phyloP scores from a whole-genome alignment of 2,888 invertebrate genomes.

The Microchrysa polita region DNA sequence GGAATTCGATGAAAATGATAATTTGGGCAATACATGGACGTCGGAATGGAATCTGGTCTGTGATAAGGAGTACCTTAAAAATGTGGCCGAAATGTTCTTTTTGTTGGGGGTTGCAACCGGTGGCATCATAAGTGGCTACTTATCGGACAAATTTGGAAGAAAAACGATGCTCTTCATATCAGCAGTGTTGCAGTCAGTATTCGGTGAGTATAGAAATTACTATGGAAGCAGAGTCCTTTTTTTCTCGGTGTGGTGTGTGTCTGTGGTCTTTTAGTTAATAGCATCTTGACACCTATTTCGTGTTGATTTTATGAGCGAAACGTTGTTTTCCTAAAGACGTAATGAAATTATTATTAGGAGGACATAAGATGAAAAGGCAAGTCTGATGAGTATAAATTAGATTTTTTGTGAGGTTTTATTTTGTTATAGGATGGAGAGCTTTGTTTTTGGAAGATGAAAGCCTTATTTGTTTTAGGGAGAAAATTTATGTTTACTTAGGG shows the following conservation, averaged over 20 bases:
- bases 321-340: too few species aligned
- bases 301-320: too few species aligned
- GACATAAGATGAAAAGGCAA: too few species aligned
- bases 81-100: slow-evolving; percentile 80
- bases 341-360: too few species aligned
- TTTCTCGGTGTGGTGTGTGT: neutral
- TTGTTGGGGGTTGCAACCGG: slow-evolving; percentile 80
- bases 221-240: neutral
- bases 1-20: slow-evolving; percentile 69
- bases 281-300: too few species aligned
- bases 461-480: too few species aligned
- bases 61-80: slow-evolving; percentile 74
- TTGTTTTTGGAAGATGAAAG: too few species aligned
- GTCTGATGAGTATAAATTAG: too few species aligned
- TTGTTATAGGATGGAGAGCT: too few species aligned
- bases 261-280: neutral
- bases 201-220: slow-evolving; percentile 68
- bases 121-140: slow-evolving; percentile 80
- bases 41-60: slow-evolving; percentile 83
- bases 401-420: too few species aligned
- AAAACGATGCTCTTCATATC: slow-evolving; percentile 79
- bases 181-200: slow-evolving; percentile 73
- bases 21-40: slow-evolving; percentile 73
- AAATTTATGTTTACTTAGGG: too few species aligned
- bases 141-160: slow-evolving; percentile 83